phyloP scores from a whole-genome alignment of 2,113 vertebrate species.

The Halcyon senegalensis region DNA sequence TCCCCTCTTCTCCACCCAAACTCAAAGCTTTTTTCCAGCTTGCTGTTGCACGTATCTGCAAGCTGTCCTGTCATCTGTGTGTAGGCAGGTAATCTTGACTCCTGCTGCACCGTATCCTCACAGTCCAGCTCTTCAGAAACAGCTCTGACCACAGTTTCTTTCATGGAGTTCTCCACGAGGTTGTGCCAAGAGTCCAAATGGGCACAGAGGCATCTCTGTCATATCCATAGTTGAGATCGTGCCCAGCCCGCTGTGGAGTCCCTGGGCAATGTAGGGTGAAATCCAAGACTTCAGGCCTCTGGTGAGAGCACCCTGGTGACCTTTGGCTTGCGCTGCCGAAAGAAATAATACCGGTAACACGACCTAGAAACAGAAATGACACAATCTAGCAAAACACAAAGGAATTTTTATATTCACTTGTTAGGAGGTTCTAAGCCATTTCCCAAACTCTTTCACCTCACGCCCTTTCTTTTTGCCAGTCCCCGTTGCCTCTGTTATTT shows the following conservation, averaged over 20 bases:
- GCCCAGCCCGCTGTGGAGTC: neutral
- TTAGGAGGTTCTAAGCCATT: neutral
- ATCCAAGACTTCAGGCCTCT: neutral
- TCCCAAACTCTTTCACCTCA: neutral
- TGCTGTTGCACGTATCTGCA: neutral
- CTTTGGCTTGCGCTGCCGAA: neutral
- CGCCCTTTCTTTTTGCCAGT: neutral
- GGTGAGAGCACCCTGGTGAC: neutral
- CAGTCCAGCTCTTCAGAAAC: neutral
- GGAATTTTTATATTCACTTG: neutral
- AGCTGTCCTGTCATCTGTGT: neutral
- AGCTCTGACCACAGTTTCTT: neutral
- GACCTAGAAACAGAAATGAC: neutral
- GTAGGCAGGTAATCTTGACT: neutral
- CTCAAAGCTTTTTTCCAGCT: neutral
- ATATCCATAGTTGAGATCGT: neutral
- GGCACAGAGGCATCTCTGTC: neutral
- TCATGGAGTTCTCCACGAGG: neutral
- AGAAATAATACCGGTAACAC: neutral
- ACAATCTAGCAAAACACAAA: neutral
- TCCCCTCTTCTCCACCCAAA: neutral
- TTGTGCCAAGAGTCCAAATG: neutral
- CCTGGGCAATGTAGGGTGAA: neutral
- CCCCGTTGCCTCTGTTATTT: neutral
- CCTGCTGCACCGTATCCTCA: neutral